These are phyloP conservation scores for Cryptotis parvus DNA, from an alignment of 2,113 vertebrate species.

Conservation along the genomic window DNA sequence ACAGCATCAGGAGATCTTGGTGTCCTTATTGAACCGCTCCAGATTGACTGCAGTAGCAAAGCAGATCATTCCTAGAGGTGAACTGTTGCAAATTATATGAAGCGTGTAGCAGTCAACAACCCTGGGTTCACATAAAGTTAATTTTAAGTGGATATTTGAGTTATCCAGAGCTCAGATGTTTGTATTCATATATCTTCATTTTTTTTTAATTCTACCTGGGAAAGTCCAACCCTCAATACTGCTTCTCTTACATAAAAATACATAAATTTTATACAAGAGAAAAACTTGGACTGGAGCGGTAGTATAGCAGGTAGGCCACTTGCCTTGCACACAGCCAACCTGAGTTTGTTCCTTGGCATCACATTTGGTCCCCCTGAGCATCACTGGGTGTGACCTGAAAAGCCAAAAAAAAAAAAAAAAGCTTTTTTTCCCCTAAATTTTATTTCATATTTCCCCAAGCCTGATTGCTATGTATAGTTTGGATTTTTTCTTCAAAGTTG, in stretches of 20 bases:
- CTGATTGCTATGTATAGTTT: not conserved
- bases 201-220: not conserved
- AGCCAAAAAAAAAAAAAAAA: not conserved
- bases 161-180: not conserved
- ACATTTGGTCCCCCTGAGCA: too few relatives aligned
- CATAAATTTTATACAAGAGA: not conserved
- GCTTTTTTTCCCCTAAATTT: not conserved
- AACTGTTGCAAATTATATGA: constrained; percentile 2
- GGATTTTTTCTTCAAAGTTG: constrained; percentile 8
- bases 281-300: too few relatives aligned
- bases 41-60: constrained; percentile 4
- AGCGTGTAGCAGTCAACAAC: not conserved
- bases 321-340: too few relatives aligned
- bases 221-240: not conserved
- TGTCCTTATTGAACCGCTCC: not conserved
- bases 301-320: too few relatives aligned
- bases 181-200: not conserved
- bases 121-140: not conserved
- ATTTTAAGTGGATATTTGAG: constrained; percentile 29
- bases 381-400: not conserved
- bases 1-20: too few relatives aligned
- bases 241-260: not conserved
- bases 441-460: not conserved
- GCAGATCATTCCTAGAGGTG: constrained; percentile 3
- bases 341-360: too few relatives aligned